phyloP scores from a whole-genome alignment of 2,888 invertebrate species.

The Anthrax anthrax region DNA sequence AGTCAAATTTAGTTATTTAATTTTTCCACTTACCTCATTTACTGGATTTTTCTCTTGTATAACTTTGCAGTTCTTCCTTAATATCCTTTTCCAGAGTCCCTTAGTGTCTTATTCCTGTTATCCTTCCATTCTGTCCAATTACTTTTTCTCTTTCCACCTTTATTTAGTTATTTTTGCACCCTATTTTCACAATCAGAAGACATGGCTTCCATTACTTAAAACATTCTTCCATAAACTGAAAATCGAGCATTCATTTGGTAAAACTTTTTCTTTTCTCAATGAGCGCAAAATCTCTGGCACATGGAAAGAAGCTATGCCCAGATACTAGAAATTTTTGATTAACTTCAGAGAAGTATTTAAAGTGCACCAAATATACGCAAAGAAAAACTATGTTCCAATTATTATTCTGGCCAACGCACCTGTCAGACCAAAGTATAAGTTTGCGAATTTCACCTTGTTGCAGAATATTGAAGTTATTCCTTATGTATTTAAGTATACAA shows the following conservation, averaged over 20 bases:
- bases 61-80: neutral
- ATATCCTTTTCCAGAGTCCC: neutral
- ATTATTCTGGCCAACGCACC: neutral
- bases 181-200: too few relatives aligned
- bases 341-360: neutral
- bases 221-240: too few relatives aligned
- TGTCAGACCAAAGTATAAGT: neutral
- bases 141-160: neutral
- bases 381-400: neutral
- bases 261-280: neutral
- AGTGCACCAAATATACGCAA: neutral
- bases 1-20: too few relatives aligned
- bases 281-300: neutral
- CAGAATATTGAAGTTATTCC: neutral
- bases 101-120: neutral
- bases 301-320: neutral
- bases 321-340: neutral
- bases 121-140: neutral
- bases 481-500: conserved; percentile 1
- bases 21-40: neutral
- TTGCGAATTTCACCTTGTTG: neutral
- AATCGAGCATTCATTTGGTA: too few relatives aligned
- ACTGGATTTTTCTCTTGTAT: neutral
- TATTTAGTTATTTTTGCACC: too few relatives aligned
- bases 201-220: too few relatives aligned